Conservation (phyloP, 2,888 invertebrate genomes). For the Linhomoeus sp. region DNA sequence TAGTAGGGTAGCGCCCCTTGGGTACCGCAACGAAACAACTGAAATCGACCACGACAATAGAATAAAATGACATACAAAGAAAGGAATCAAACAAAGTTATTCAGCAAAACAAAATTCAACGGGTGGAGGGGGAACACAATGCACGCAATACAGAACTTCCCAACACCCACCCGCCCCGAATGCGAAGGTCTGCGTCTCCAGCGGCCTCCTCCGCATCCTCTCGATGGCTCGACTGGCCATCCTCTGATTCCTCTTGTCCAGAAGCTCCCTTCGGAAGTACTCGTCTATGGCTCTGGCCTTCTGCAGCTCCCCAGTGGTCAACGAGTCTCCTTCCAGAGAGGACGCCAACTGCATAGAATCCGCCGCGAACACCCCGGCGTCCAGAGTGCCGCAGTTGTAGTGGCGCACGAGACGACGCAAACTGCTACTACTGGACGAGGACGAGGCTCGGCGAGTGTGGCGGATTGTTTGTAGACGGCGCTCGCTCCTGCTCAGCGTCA, state of each 20-base stretch:
- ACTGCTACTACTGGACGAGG: conserved; percentile 1
- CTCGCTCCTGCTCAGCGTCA: conserved; percentile 32
- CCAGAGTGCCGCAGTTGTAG: conserved; percentile 35
- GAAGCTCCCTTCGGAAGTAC: conserved; percentile 36
- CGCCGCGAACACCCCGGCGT: conserved; percentile 27
- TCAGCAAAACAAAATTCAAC: too few species aligned
- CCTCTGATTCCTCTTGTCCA: conserved; percentile 34
- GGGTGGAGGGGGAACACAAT: too few species aligned
- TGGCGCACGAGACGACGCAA: conserved; percentile 31
- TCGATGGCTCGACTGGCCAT: conserved; percentile 34
- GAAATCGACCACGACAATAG: too few species aligned
- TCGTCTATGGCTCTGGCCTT: conserved; percentile 26
- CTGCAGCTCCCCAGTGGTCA: not conserved
- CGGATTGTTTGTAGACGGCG: conserved; percentile 2
- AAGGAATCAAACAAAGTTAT: too few species aligned
- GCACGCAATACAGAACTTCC: too few species aligned
- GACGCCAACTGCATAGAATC: not conserved
- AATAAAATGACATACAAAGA: too few species aligned
- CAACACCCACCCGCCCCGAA: conserved; percentile 36
- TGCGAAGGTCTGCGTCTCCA: conserved; percentile 36
- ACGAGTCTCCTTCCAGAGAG: too few species aligned
- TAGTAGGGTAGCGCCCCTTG: not conserved
- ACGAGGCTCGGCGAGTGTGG: too few species aligned
- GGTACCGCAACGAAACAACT: too few species aligned
- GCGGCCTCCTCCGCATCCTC: conserved; percentile 31